These are phyloP conservation scores for Alaudala cheleensis DNA, from an alignment of 2,113 vertebrate species.

Conservation along the genomic window DNA sequence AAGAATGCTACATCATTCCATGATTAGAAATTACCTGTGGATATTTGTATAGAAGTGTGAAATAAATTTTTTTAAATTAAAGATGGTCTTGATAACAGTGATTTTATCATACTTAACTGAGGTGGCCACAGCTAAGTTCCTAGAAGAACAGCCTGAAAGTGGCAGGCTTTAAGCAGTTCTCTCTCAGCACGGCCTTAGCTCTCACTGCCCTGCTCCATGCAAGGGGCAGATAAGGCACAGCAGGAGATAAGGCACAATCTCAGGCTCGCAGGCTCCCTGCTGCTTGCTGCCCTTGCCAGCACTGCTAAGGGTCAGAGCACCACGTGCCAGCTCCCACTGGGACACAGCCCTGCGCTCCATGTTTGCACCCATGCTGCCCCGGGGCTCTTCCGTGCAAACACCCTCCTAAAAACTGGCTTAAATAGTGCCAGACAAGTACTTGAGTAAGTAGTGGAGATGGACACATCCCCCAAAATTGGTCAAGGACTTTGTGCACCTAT, in stretches of 20 bases:
- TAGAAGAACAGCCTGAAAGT: neutral
- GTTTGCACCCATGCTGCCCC: fast-evolving
- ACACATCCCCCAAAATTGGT: neutral
- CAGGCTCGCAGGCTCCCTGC: fast-evolving
- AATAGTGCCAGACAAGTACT: fast-evolving
- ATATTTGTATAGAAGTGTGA: conserved; percentile 81
- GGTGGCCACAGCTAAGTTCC: neutral
- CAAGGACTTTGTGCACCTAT: neutral
- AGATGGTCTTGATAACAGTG: neutral
- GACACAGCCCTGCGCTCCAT: fast-evolving
- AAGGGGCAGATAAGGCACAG: neutral
- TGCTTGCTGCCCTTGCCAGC: neutral
- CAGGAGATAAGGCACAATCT: neutral
- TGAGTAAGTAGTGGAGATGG: neutral
- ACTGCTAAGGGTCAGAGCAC: neutral
- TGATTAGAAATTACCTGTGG: conserved; percentile 77
- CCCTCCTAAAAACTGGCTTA: neutral
- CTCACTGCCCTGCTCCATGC: fast-evolving
- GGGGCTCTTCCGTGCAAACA: neutral
- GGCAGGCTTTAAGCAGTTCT: neutral
- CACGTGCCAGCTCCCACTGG: fast-evolving
- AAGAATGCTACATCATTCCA: conserved; percentile 70
- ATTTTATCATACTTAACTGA: neutral
- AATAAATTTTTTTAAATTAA: conserved; percentile 77
- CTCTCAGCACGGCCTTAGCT: fast-evolving